Conservation (phyloP, 2,797 vertebrate genomes). For the Nyctalus aviator region DNA sequence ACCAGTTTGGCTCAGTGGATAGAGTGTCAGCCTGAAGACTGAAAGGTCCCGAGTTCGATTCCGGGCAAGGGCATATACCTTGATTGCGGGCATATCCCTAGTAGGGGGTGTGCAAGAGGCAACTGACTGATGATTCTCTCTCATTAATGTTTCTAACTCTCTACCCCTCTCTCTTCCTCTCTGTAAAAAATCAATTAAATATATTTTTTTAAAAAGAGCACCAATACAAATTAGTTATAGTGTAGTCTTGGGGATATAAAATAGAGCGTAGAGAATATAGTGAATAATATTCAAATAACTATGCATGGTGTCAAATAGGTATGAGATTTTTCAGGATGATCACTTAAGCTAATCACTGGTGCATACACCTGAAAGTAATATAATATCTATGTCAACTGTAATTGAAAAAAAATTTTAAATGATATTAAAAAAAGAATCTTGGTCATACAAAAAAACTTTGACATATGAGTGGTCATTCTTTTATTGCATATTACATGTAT, state of each 20-base stretch:
- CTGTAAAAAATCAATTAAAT: too few relatives aligned
- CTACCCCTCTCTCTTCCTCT: too few relatives aligned
- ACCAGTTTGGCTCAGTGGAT: too few relatives aligned
- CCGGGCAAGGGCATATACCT: too few relatives aligned
- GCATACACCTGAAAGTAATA: not conserved
- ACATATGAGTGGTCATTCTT: not conserved
- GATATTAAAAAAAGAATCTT: not conserved
- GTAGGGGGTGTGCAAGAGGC: too few relatives aligned
- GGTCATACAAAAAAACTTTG: not conserved
- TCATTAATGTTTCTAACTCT: too few relatives aligned
- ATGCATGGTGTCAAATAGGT: not conserved
- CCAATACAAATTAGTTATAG: not conserved
- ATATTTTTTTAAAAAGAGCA: not conserved
- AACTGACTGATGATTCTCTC: too few relatives aligned
- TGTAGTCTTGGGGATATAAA: not conserved
- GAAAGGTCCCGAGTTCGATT: too few relatives aligned
- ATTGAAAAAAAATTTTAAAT: not conserved
- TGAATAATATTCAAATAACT: not conserved
- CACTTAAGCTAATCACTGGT: not conserved
- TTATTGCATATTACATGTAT: not conserved
- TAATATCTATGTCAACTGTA: not conserved
- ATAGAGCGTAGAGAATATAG: not conserved
- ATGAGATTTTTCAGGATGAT: not conserved
- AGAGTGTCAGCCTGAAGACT: too few relatives aligned
- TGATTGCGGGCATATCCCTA: too few relatives aligned